Conservation (phyloP, 2,888 invertebrate species). For the Diarsia dahlii region DNA sequence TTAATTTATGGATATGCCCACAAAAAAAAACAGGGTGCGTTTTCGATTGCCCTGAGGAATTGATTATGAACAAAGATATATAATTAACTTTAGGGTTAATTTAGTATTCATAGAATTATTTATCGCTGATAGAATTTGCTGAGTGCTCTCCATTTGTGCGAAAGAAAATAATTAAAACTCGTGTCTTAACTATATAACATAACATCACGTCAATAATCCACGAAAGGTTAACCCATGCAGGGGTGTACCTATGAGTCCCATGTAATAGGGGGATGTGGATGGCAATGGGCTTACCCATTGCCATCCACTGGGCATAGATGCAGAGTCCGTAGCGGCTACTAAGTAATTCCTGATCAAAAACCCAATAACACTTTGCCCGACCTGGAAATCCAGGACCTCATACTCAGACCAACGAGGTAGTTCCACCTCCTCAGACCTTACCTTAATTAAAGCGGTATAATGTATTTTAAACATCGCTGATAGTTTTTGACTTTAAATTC, state of each 20-base stretch:
- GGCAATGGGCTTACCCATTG: too few species aligned
- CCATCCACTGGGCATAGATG: too few species aligned
- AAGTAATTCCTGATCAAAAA: too few species aligned
- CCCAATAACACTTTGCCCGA: too few species aligned
- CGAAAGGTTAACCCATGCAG: too few species aligned
- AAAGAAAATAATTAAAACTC: not conserved
- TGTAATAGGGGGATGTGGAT: too few species aligned
- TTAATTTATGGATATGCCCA: conserved; percentile 67
- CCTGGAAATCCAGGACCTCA: too few species aligned
- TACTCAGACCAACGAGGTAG: too few species aligned
- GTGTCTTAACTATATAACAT: too few species aligned
- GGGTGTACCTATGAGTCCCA: too few species aligned
- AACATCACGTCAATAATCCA: too few species aligned
- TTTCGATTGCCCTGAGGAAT: conserved; percentile 25
- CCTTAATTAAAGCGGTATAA: not conserved
- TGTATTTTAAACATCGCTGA: not conserved
- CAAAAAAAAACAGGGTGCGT: conserved; percentile 50
- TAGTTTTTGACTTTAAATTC: not conserved
- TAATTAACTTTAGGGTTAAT: conserved; percentile 22
- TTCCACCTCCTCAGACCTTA: not conserved
- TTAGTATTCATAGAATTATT: not conserved
- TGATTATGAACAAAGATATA: conserved; percentile 32
- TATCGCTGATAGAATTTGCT: not conserved
- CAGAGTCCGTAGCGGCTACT: too few species aligned
- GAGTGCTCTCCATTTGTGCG: not conserved